These are phyloP conservation scores for Mycalesis mineus DNA, from an alignment of 2,888 invertebrate genomes.

Conservation along the genomic window DNA sequence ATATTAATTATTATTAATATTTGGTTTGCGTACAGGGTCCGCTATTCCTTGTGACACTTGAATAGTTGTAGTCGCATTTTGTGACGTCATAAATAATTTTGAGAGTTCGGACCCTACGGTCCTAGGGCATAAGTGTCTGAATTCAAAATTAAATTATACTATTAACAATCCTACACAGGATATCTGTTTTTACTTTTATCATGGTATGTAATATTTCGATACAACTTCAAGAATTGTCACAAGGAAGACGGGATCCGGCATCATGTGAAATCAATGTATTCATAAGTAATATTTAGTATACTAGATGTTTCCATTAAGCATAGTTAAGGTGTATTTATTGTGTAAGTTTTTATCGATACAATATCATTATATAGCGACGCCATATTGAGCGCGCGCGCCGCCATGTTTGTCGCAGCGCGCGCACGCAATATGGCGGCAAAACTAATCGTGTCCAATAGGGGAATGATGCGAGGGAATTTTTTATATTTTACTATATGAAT, in stretches of 20 bases:
- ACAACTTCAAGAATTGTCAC: too few species aligned
- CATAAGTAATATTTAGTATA: slow-evolving; percentile 73
- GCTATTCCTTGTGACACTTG: neutral
- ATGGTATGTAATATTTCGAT: too few species aligned
- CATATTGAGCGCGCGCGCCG: slow-evolving; percentile 40
- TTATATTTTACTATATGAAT: slow-evolving; percentile 77
- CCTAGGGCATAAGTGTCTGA: too few species aligned
- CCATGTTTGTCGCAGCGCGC: slow-evolving; percentile 27
- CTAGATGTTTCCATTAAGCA: slow-evolving; percentile 70
- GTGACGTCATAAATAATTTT: neutral
- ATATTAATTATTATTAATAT: slow-evolving; percentile 28
- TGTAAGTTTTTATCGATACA: slow-evolving; percentile 73
- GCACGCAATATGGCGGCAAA: slow-evolving; percentile 35
- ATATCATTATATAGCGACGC: slow-evolving; percentile 57
- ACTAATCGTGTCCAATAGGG: slow-evolving; percentile 70
- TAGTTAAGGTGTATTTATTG: slow-evolving; percentile 60
- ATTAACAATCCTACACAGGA: too few species aligned
- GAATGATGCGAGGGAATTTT: slow-evolving; percentile 69
- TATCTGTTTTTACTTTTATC: too few species aligned
- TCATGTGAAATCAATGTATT: slow-evolving; percentile 55
- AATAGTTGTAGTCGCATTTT: neutral
- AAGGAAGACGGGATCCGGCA: slow-evolving; percentile 3
- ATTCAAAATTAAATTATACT: too few species aligned
- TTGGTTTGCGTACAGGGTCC: slow-evolving; percentile 36
- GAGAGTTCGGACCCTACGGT: neutral